Percentiles rank a stretch among this genome's conserved stretches.
phyloP scores from a whole-genome alignment of 92 coral and sea anemone species.

The Anthopleura xanthogrammica region DNA sequence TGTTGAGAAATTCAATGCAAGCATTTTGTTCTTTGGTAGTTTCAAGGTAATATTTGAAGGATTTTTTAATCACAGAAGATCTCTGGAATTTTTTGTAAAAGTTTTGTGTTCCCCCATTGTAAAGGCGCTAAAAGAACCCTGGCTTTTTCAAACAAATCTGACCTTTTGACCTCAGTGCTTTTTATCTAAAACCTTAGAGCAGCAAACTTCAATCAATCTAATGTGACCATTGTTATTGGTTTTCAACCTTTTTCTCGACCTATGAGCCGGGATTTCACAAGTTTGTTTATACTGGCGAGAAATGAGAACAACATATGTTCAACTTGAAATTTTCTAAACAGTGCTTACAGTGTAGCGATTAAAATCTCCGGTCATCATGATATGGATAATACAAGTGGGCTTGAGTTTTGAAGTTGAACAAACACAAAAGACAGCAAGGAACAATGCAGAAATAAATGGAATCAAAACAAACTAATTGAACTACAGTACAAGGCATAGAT shows the following conservation, averaged over 20 bases:
- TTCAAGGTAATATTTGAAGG: background rate
- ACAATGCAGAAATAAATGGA: background rate
- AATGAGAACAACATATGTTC: background rate
- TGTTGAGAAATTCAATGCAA: background rate
- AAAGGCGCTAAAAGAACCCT: background rate
- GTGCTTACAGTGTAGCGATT: background rate
- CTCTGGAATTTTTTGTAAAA: background rate
- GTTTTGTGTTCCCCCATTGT: background rate
- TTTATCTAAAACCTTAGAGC: constrained; percentile 9
- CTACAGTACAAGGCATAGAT: background rate
- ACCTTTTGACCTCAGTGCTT: constrained; percentile 9
- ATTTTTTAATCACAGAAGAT: background rate
- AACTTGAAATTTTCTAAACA: background rate
- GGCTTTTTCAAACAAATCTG: background rate
- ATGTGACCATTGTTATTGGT: background rate
- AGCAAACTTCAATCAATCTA: background rate
- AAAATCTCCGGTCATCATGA: background rate
- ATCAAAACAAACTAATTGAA: background rate
- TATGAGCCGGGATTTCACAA: background rate
- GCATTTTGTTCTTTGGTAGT: background rate
- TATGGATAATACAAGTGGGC: background rate
- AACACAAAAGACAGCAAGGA: background rate
- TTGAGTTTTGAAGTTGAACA: background rate
- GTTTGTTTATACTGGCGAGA: background rate
- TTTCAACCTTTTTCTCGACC: background rate